phyloP scores from a whole-genome alignment of 1,140 invertebrate genomes.

The Meteorus sp. region DNA sequence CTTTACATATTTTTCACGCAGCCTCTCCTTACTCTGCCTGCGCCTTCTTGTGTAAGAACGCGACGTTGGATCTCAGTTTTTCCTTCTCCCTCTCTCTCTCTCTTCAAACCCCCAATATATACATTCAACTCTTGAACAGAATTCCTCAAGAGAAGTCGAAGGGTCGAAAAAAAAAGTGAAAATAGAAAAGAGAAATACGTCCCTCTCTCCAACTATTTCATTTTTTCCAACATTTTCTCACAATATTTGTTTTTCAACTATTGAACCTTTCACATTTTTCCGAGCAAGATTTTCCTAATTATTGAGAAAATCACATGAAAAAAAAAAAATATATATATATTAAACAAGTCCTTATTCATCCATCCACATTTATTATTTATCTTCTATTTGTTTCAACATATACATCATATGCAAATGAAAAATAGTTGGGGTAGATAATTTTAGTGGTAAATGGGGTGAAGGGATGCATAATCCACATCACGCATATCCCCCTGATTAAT shows the following conservation, averaged over 20 bases:
- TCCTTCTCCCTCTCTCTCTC: constrained; percentile 18
- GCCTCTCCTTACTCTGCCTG: constrained; percentile 26
- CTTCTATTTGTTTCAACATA: too few species aligned
- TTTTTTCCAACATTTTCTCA: constrained; percentile 3
- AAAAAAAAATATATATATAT: too few species aligned
- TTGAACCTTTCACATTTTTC: background rate
- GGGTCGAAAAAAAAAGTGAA: constrained; percentile 5
- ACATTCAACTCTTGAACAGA: background rate
- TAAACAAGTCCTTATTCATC: too few species aligned
- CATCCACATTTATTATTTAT: too few species aligned
- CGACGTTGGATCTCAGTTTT: background rate
- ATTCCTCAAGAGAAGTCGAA: constrained; percentile 14
- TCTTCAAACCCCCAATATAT: background rate
- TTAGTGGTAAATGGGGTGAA: constrained; percentile 2
- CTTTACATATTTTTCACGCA: constrained; percentile 62
- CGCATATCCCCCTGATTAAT: constrained; percentile 39
- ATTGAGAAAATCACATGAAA: too few species aligned
- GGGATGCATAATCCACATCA: constrained; percentile 23
- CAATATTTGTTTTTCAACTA: background rate
- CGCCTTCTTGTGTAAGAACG: background rate
- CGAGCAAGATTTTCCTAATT: background rate
- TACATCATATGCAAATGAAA: too few species aligned
- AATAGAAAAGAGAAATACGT: constrained; percentile 9
- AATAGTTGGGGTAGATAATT: background rate
- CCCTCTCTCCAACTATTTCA: too few species aligned